A percentile compares a stretch with the other conserved stretches of the same genome.
These are phyloP conservation scores for Erythrolamprus reginae DNA, from an alignment of 2,113 vertebrate species.

Conservation along the genomic window DNA sequence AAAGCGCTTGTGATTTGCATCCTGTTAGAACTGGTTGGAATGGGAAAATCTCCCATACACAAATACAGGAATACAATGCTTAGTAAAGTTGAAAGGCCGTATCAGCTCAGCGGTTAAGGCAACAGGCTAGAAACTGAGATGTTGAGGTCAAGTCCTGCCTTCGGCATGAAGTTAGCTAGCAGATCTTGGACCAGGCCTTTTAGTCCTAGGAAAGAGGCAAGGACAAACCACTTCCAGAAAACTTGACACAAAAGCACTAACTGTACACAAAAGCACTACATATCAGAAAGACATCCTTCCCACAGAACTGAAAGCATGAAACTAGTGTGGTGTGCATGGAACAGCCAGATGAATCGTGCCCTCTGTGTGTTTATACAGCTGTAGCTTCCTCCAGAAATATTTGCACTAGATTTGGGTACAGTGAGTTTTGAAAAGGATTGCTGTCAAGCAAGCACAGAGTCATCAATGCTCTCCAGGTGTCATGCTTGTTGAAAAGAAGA, in stretches of 20 bases:
- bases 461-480: neutral
- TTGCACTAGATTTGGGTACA: conserved; percentile 6
- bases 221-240: neutral
- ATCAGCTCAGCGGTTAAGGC: neutral
- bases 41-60: neutral
- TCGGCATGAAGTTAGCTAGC: neutral
- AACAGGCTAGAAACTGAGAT: neutral
- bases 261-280: too few relatives aligned
- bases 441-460: neutral
- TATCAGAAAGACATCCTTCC: neutral
- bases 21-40: neutral
- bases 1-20: neutral
- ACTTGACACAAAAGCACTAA: neutral
- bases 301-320: neutral
- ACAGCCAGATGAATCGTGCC: neutral
- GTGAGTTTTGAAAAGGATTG: conserved; percentile 2
- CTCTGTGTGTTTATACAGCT: neutral
- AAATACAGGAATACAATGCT: neutral
- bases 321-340: neutral
- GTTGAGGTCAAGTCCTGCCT: neutral
- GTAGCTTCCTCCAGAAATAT: neutral
- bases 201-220: neutral
- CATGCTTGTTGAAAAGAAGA: neutral
- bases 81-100: neutral
- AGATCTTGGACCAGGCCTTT: neutral